Evolutionary conservation across 2,888 invertebrate genomes (phyloP).

Genomic region (Branchellion lobata): DNA sequence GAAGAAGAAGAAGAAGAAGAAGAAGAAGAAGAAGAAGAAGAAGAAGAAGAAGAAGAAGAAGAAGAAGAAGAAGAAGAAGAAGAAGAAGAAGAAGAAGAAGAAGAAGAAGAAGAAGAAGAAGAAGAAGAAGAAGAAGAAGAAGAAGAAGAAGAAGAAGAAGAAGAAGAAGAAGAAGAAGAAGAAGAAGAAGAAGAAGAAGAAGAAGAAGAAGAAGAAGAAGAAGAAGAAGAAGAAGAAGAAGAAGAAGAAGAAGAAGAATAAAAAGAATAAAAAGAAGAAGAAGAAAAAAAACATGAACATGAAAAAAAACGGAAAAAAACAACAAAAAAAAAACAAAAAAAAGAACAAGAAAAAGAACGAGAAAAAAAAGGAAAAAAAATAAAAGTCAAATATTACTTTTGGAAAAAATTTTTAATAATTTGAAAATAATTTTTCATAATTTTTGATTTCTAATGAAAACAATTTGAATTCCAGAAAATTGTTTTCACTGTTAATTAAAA

Average conservation of each 20-base stretch:
- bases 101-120: constrained; percentile 11
- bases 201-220: constrained; percentile 14
- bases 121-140: constrained; percentile 10
- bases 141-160: constrained; percentile 7
- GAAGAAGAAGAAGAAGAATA: too few species aligned
- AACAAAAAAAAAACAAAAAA: too few species aligned
- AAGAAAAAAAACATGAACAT: background rate
- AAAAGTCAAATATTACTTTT: too few species aligned
- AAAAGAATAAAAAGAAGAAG: too few species aligned
- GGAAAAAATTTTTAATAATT: too few species aligned
- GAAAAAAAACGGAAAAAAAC: too few species aligned
- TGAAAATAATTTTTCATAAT: too few species aligned
- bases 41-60: constrained; percentile 7
- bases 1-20: constrained; percentile 14
- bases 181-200: constrained; percentile 7
- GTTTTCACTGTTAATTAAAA: too few species aligned
- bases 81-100: constrained; percentile 7
- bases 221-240: constrained; percentile 14
- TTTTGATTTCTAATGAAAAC: too few species aligned
- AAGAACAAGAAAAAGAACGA: too few species aligned
- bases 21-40: constrained; percentile 7
- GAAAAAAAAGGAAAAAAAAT: too few species aligned
- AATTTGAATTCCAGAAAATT: too few species aligned
- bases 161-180: constrained; percentile 7
- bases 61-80: constrained; percentile 7